Conservation (phyloP, 2,888 invertebrate species). For the Xanthia togata region DNA sequence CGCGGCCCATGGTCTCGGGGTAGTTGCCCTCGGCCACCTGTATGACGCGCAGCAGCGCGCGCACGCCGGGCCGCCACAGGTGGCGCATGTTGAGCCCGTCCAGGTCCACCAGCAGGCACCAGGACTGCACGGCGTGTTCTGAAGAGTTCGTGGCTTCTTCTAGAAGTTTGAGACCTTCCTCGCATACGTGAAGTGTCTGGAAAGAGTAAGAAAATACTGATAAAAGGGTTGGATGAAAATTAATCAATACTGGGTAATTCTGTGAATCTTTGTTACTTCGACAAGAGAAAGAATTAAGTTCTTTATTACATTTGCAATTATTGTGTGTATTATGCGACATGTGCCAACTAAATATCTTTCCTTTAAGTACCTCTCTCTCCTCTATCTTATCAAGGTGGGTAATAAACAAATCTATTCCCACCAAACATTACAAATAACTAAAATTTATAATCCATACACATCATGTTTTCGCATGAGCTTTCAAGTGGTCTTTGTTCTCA, state of each 20-base stretch:
- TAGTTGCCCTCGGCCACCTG: constrained; percentile 97
- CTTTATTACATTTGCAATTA: neutral
- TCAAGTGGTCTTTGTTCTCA: neutral
- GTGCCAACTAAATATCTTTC: neutral
- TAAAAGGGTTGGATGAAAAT: neutral
- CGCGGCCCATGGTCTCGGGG: constrained; percentile 98
- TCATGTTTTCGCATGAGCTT: neutral
- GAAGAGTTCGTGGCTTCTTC: constrained; percentile 95
- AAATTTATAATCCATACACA: neutral
- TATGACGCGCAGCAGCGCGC: constrained; percentile 91
- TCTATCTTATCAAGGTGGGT: neutral
- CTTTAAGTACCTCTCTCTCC: neutral
- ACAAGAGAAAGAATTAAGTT: neutral
- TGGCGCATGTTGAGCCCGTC: constrained; percentile 99
- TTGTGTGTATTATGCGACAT: neutral
- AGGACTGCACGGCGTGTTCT: constrained; percentile 96
- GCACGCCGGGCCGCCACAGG: constrained; percentile 98
- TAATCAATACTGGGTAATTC: neutral
- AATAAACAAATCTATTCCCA: neutral
- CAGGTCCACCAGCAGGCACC: constrained; percentile 97
- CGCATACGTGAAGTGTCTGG: constrained; percentile 96
- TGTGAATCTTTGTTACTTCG: neutral
- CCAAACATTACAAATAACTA: neutral
- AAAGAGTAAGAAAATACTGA: constrained; percentile 13
- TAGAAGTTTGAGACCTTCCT: constrained; percentile 96